Conservation (phyloP, 1,140 invertebrate species). For the Aphidius gifuensis region DNA sequence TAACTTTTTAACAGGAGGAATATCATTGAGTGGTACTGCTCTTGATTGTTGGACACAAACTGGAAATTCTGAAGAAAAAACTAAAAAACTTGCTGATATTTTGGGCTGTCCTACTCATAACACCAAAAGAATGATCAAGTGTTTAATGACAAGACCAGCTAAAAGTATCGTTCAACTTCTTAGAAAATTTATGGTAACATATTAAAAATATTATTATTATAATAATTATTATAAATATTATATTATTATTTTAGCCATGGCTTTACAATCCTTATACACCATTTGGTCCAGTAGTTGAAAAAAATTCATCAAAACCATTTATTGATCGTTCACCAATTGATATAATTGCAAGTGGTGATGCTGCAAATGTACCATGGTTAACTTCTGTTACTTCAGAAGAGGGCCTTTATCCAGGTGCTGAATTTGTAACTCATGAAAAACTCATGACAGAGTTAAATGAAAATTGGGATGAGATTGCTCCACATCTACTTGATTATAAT, state of each 20-base stretch:
- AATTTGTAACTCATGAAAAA: conserved; percentile 49
- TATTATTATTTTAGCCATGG: neutral
- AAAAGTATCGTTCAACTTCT: conserved; percentile 48
- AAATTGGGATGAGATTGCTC: conserved; percentile 59
- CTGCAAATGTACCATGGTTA: conserved; percentile 55
- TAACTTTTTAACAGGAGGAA: conserved; percentile 50
- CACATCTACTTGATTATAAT: conserved; percentile 61
- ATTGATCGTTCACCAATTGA: conserved; percentile 54
- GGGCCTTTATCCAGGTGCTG: conserved; percentile 57
- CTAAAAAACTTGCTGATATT: conserved; percentile 59
- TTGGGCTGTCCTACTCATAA: conserved; percentile 64
- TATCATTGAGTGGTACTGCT: conserved; percentile 72
- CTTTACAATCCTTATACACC: conserved; percentile 45
- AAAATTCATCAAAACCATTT: conserved; percentile 49
- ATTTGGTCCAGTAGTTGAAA: conserved; percentile 58
- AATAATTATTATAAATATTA: neutral
- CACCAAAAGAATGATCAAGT: conserved; percentile 60
- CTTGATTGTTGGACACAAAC: conserved; percentile 67
- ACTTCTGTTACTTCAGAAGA: conserved; percentile 54
- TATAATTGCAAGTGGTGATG: conserved; percentile 48
- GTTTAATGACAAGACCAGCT: conserved; percentile 62
- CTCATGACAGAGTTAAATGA: conserved; percentile 55
- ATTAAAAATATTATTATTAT: neutral
- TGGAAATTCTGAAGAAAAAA: conserved; percentile 61
- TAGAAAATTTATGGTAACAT: conserved; percentile 40